A percentile compares a stretch with the other conserved stretches of the same genome.
Conservation (phyloP, 2,797 vertebrate genomes). For the Petrocephalus sullivani region DNA sequence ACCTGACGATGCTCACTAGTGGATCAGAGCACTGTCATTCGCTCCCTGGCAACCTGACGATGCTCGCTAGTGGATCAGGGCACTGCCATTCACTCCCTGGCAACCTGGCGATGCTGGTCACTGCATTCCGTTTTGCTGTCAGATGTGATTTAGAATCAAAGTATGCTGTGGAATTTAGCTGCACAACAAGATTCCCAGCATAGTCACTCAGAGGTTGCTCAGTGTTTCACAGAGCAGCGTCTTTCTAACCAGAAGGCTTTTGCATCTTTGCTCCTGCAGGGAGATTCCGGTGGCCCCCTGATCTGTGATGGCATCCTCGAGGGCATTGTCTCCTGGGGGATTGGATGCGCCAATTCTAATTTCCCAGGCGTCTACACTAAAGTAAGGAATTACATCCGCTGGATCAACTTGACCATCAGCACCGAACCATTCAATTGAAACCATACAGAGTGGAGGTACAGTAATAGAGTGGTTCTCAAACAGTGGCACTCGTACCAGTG, state of each 20-base stretch:
- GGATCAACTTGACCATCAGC: slow-evolving; percentile 51
- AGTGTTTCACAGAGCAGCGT: background rate
- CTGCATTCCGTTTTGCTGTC: too few species aligned
- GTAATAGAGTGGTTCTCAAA: background rate
- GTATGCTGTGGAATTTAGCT: too few species aligned
- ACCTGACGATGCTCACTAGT: too few species aligned
- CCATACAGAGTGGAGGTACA: background rate
- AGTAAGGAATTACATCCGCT: slow-evolving; percentile 53
- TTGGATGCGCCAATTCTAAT: slow-evolving; percentile 58
- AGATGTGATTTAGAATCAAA: too few species aligned
- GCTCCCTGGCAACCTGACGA: too few species aligned
- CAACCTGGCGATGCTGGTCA: too few species aligned
- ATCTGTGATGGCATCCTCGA: slow-evolving; percentile 55
- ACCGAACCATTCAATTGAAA: background rate
- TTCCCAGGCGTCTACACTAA: slow-evolving; percentile 69
- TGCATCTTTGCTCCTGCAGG: background rate
- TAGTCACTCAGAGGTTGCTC: background rate
- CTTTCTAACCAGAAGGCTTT: background rate
- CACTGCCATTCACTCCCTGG: too few species aligned
- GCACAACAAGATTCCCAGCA: too few species aligned
- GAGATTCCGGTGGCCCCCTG: slow-evolving; percentile 55
- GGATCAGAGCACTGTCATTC: too few species aligned
- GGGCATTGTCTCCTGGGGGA: slow-evolving; percentile 74
- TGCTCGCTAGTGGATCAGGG: too few species aligned
- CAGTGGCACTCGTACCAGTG: background rate